Evolutionary conservation across 2,113 vertebrate genomes (phyloP).

Genomic region (Microcebus lehilahytsara): DNA sequence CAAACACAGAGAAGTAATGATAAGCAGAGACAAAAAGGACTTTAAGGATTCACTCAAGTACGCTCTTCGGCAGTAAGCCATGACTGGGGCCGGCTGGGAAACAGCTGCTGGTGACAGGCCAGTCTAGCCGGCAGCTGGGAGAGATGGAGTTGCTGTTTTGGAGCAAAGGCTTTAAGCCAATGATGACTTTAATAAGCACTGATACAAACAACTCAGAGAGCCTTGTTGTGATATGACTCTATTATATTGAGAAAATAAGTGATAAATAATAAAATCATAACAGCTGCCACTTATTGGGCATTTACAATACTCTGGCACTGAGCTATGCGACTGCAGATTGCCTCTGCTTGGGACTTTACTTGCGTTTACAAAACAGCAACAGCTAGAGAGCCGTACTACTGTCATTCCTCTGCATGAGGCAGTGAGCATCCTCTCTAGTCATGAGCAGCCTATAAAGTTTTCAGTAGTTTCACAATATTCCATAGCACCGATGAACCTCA

Average conservation of each 20-base stretch:
- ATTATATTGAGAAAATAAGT: background rate
- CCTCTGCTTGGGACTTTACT: background rate
- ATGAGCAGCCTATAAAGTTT: background rate
- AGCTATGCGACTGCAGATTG: background rate
- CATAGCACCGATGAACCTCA: background rate
- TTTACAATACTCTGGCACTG: background rate
- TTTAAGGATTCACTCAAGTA: background rate
- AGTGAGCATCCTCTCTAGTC: background rate
- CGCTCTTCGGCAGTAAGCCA: background rate
- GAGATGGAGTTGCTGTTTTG: background rate
- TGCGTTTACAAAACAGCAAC: background rate
- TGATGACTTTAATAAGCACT: background rate
- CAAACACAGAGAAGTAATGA: background rate
- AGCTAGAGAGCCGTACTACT: rapidly evolving
- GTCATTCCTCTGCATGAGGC: background rate
- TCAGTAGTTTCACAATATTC: background rate
- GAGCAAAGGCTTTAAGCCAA: background rate
- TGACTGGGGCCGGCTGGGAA: background rate
- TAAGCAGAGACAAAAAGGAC: background rate
- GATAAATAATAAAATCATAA: background rate
- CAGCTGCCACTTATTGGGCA: too few species aligned
- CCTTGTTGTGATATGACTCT: background rate
- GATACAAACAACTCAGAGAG: background rate
- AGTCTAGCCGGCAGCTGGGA: background rate
- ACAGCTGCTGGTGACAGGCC: background rate